These are phyloP conservation scores for Ceratoteleas bidentatus DNA, from an alignment of 1,140 invertebrate genomes.

Conservation along the genomic window DNA sequence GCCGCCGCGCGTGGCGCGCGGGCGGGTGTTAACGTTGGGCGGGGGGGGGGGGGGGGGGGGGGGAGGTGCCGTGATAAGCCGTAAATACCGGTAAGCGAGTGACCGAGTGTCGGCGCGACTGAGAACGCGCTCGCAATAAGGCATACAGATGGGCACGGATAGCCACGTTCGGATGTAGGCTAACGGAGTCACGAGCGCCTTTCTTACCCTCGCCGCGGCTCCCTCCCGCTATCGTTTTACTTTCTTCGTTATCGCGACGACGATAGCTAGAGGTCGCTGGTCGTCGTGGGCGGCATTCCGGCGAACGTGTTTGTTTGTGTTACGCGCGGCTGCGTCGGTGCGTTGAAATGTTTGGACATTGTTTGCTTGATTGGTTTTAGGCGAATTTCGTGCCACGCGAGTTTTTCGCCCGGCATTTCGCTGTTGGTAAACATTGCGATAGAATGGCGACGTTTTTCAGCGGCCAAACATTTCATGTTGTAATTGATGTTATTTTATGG, in stretches of 20 bases:
- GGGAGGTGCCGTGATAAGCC: constrained; percentile 63
- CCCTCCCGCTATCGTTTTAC: constrained; percentile 52
- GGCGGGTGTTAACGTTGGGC: constrained; percentile 33
- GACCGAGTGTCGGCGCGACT: constrained; percentile 65
- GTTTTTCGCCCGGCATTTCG: too few relatives aligned
- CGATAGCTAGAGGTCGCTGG: constrained; percentile 29
- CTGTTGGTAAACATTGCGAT: too few relatives aligned
- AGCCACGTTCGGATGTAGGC: constrained; percentile 77
- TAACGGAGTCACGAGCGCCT: constrained; percentile 79
- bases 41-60: not conserved
- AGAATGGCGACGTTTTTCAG: too few relatives aligned
- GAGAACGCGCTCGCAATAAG: constrained; percentile 65
- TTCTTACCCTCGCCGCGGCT: constrained; percentile 71
- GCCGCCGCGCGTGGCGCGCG: not conserved
- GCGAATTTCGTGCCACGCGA: too few relatives aligned
- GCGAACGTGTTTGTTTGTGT: constrained; percentile 8
- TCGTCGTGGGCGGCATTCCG: constrained; percentile 13
- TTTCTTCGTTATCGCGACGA: constrained; percentile 47
- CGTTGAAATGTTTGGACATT: too few relatives aligned
- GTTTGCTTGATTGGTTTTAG: too few relatives aligned
- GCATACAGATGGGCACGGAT: constrained; percentile 70
- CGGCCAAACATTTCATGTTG: too few relatives aligned
- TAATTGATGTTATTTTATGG: too few relatives aligned
- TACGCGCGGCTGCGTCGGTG: too few relatives aligned
- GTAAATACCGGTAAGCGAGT: constrained; percentile 67